Conservation (phyloP, 1,140 invertebrate species). For the Rhyacophila brunnea region DNA sequence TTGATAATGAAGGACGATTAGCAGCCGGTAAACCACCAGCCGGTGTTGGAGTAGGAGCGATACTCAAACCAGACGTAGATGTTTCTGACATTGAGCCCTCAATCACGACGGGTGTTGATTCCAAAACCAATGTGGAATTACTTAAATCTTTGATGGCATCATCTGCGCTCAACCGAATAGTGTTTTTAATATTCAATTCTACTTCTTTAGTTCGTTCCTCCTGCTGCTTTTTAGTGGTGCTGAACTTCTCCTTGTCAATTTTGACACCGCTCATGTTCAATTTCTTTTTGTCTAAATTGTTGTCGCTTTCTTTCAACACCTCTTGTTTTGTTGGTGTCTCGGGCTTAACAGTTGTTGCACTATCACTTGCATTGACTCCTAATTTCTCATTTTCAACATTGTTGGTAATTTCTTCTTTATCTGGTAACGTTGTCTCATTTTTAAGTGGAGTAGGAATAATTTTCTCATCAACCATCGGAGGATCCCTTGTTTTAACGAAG, state of each 20-base stretch:
- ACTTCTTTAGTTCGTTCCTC: constrained; percentile 30
- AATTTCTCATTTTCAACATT: neutral
- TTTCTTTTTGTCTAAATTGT: constrained; percentile 33
- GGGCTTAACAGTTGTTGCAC: constrained; percentile 34
- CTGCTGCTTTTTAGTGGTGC: constrained; percentile 28
- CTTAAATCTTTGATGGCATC: constrained; percentile 18
- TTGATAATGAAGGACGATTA: too few species aligned
- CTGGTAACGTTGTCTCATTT: constrained; percentile 32
- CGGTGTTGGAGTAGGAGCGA: neutral
- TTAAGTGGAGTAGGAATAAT: constrained; percentile 35
- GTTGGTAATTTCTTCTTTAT: constrained; percentile 21
- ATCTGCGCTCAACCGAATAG: constrained; percentile 23
- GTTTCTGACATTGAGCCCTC: constrained; percentile 20
- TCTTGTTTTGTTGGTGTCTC: constrained; percentile 35
- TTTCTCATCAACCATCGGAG: constrained; percentile 29
- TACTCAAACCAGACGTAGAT: neutral
- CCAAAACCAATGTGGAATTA: constrained; percentile 6
- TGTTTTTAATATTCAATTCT: constrained; percentile 16
- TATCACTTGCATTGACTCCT: constrained; percentile 26
- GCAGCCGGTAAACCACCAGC: neutral
- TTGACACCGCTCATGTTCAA: constrained; percentile 23
- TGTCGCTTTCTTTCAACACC: constrained; percentile 36
- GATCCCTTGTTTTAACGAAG: constrained; percentile 15
- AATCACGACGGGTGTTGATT: constrained; percentile 15
- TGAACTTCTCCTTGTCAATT: constrained; percentile 32